A percentile compares a stretch with the other conserved stretches of the same genome.
These are phyloP conservation scores for Microtus ochrogaster DNA, from an alignment of 2,113 vertebrate genomes.

Conservation along the genomic window DNA sequence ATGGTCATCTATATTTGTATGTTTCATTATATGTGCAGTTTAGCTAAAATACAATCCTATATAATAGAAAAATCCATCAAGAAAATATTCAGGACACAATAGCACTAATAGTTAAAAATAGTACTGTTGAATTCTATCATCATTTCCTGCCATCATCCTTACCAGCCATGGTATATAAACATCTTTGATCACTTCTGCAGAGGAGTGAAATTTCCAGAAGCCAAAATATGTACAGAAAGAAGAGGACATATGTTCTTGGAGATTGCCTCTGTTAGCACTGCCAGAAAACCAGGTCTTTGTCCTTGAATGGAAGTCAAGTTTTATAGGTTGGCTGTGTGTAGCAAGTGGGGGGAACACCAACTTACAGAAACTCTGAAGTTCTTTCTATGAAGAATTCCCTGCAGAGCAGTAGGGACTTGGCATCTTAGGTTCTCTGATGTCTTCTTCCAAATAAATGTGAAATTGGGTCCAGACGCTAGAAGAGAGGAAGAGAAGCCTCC, in stretches of 20 bases:
- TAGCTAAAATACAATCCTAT: background rate
- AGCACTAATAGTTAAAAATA: constrained; percentile 2
- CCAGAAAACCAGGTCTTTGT: constrained; percentile 42
- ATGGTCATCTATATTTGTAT: background rate
- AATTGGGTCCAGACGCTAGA: background rate
- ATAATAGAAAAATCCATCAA: constrained; percentile 25
- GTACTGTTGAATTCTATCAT: constrained; percentile 40
- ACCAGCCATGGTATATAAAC: background rate
- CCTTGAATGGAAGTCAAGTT: background rate
- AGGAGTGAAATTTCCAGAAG: constrained; percentile 12
- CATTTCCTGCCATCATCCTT: constrained; percentile 28
- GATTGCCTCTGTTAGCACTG: background rate
- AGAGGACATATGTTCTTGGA: background rate
- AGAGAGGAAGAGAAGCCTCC: background rate
- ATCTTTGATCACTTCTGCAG: background rate
- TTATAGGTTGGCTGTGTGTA: background rate
- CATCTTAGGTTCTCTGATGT: background rate
- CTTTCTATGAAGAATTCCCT: background rate
- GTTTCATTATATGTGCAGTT: constrained; percentile 13
- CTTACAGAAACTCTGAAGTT: background rate
- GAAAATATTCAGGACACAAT: constrained; percentile 3
- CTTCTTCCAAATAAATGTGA: background rate
- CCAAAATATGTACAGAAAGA: background rate
- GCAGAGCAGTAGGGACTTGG: background rate
- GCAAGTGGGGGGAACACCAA: background rate